phyloP scores from a whole-genome alignment of 2,888 invertebrate species.

The Caradrina clavipalpis region DNA sequence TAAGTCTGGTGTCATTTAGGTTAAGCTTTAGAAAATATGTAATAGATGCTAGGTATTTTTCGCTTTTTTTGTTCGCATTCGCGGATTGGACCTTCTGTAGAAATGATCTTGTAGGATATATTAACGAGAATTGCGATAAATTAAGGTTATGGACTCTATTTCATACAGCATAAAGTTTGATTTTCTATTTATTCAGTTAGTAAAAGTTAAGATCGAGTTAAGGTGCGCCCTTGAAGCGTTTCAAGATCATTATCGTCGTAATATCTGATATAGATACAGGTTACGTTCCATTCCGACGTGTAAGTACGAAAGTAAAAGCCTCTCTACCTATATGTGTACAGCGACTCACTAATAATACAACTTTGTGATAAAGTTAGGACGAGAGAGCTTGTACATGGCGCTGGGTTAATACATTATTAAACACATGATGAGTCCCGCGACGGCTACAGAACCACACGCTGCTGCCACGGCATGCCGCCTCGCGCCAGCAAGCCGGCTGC shows the following conservation, averaged over 20 bases:
- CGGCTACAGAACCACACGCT: neutral
- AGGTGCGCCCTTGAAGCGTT: constrained; percentile 47
- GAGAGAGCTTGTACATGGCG: neutral
- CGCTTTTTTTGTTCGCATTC: neutral
- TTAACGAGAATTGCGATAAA: neutral
- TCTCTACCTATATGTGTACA: neutral
- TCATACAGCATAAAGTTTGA: neutral
- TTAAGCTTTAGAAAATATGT: neutral
- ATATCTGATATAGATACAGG: constrained; percentile 30
- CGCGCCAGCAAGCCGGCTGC: too few species aligned
- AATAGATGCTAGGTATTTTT: neutral
- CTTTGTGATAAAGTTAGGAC: constrained; percentile 12
- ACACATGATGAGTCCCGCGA: neutral
- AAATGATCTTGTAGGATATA: neutral
- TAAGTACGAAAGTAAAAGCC: constrained; percentile 25
- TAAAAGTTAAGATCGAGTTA: constrained; percentile 8
- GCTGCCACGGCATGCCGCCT: too few species aligned
- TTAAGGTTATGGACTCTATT: constrained; percentile 6
- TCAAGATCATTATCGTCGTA: constrained; percentile 43
- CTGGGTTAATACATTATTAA: neutral
- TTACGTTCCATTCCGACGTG: constrained; percentile 10
- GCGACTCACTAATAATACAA: constrained; percentile 21
- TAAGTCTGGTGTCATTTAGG: neutral
- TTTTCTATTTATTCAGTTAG: neutral
- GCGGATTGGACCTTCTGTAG: neutral